Base-by-base conservation (phyloP, 2,797 vertebrate species). In the Picus viridis region DNA sequence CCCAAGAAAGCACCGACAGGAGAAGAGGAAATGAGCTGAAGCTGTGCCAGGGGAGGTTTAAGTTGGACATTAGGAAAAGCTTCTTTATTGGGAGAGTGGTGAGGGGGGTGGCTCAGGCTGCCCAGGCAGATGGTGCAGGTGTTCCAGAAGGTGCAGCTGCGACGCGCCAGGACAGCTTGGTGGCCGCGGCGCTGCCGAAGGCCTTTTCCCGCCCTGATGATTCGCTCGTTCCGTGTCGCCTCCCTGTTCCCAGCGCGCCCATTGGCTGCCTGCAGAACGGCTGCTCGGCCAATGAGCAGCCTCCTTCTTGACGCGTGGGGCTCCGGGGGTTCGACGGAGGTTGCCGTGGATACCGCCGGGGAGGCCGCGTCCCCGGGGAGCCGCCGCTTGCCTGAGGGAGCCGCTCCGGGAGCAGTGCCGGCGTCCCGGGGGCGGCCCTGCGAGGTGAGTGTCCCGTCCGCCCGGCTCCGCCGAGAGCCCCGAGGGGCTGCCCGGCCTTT, bases 371-470 rank as follows among this genome's bases (percentile, higher is more conserved):
- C 78, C 32, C 45, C 34, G 51, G 84, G 82, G 82, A 82, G 69
- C 7, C 8, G 72, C 32, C 56, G 83, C 36, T 39, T 19, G n/a
- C 39, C 32, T 2, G 36, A 61, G 61, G 70, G 90, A 75, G 12
- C 47, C 26, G 56, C 36, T 17, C 36, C 27, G 71, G 87, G 56
- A 81, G 63, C 85, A 54, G 65, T 63, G 67, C 80, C 45, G 67
- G 85, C 45, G 16, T 32, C 64, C 54, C 58, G 23, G 62, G 67
- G 78, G 69, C 76, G 79, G 80, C 76, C 45, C 76, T 54, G 62
- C 32, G 23, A 94, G 91, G 94, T 95, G 94, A 94, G 94, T 95
- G 84, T 84, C 70, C 64, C 59, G 73, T 71, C 70, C 32, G 79
- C 59, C 72, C 49, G 10, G 80, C 87, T 22, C 80, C n/a, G 27